Evolutionary conservation across 2,888 invertebrate genomes (phyloP).

Genomic region (Protodeltote pygarga): DNA sequence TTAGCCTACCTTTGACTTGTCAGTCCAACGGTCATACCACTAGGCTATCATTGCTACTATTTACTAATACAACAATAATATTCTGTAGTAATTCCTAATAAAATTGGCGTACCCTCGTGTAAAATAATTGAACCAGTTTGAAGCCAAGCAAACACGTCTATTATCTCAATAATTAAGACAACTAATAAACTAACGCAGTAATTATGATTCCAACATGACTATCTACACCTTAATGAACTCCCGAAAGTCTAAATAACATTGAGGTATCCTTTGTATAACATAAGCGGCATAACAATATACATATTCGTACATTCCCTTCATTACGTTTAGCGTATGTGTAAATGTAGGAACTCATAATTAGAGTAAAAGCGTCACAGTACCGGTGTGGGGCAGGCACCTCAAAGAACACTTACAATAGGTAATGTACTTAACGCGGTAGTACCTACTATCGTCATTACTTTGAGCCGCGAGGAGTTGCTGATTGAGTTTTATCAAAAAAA

Average conservation of each 20-base stretch:
- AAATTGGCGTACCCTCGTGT: no score
- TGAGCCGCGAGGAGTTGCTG: conserved; percentile 66
- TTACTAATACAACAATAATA: no score
- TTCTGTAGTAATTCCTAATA: no score
- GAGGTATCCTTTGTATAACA: conserved; percentile 39
- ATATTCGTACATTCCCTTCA: conserved; percentile 45
- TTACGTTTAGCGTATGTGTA: conserved; percentile 52
- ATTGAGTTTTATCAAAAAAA: conserved; percentile 9
- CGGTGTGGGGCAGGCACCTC: conserved; percentile 72
- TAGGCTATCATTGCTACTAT: no score
- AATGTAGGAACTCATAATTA: conserved; percentile 76
- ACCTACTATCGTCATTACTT: conserved; percentile 81
- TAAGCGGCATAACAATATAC: conserved; percentile 33
- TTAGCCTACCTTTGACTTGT: no score
- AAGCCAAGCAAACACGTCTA: no score
- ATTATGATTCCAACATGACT: conserved; percentile 24
- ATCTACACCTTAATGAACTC: conserved; percentile 36
- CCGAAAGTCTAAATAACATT: conserved; percentile 35
- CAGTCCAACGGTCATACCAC: no score
- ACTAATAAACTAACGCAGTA: no score
- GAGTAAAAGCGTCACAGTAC: conserved; percentile 73
- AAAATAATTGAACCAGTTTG: no score
- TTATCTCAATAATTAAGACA: no score
- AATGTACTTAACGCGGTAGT: conserved; percentile 83
- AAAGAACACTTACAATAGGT: conserved; percentile 85